These are phyloP conservation scores for Thalassophryne amazonica DNA, from an alignment of 2,797 vertebrate genomes.

Conservation along the genomic window DNA sequence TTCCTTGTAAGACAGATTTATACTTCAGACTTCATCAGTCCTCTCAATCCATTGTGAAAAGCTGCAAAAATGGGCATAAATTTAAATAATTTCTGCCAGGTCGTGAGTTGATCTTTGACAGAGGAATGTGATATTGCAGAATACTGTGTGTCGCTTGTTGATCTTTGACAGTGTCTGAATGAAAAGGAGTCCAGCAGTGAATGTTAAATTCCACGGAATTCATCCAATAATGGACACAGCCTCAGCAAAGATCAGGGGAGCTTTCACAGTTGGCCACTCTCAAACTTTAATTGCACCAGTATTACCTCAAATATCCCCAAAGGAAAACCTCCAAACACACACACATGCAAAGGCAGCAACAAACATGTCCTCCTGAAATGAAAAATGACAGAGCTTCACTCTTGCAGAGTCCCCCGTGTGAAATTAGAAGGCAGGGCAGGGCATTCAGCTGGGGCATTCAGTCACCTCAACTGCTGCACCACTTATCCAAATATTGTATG, in stretches of 20 bases:
- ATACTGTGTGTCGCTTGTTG: slow-evolving; percentile 46
- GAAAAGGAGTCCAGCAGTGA: slow-evolving; percentile 31
- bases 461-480: slow-evolving; percentile 17
- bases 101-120: slow-evolving; percentile 58
- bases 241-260: slow-evolving; percentile 37
- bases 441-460: slow-evolving; percentile 17
- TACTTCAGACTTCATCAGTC: slow-evolving; percentile 11
- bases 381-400: slow-evolving; percentile 41
- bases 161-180: slow-evolving; percentile 52
- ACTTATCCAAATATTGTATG: too few relatives aligned
- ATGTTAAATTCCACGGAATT: slow-evolving; percentile 20
- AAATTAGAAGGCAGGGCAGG: slow-evolving; percentile 31
- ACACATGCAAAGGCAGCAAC: slow-evolving; percentile 45
- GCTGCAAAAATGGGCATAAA: slow-evolving; percentile 42
- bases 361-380: slow-evolving; percentile 50
- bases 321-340: slow-evolving; percentile 46
- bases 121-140: slow-evolving; percentile 50
- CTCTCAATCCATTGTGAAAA: slow-evolving; percentile 30
- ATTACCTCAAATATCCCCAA: slow-evolving; percentile 35
- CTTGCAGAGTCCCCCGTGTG: slow-evolving; percentile 24
- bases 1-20: slow-evolving; percentile 11
- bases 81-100: slow-evolving; percentile 59
- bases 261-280: slow-evolving; percentile 32
- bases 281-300: slow-evolving; percentile 42
- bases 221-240: slow-evolving; percentile 32